Evolutionary conservation across 2,113 vertebrate genomes (phyloP).

Genomic region (Pitta sordida): DNA sequence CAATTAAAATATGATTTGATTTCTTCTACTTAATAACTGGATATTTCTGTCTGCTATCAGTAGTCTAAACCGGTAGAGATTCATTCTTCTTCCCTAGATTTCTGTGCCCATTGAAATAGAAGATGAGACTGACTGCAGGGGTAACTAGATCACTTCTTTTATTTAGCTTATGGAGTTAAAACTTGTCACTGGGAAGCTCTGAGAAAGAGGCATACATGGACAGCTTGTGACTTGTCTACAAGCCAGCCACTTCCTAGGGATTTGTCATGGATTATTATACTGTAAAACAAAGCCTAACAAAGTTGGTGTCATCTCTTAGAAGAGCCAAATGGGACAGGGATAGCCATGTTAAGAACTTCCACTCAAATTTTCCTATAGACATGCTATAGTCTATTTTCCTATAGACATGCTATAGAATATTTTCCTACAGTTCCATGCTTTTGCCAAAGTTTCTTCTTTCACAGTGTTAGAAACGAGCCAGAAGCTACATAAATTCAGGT

Average conservation of each 20-base stretch:
- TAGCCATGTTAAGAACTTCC: not conserved
- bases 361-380: not conserved
- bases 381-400: not conserved
- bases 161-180: not conserved
- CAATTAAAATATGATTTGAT: not conserved
- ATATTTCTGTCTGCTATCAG: not conserved
- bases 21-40: not conserved
- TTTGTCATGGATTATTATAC: not conserved
- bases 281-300: not conserved
- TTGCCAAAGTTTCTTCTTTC: not conserved
- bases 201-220: not conserved
- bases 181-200: not conserved
- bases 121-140: not conserved
- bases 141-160: not conserved
- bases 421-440: not conserved
- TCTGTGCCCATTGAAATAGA: not conserved
- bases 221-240: not conserved
- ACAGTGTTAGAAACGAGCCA: not conserved
- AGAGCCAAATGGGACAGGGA: not conserved
- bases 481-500: not conserved
- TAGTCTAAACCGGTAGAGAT: not conserved
- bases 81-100: not conserved
- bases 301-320: not conserved
- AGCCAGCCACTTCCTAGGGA: not conserved
- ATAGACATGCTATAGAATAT: not conserved